phyloP scores from a whole-genome alignment of 1,140 invertebrate genomes.

The Euura saliciscinereae region DNA sequence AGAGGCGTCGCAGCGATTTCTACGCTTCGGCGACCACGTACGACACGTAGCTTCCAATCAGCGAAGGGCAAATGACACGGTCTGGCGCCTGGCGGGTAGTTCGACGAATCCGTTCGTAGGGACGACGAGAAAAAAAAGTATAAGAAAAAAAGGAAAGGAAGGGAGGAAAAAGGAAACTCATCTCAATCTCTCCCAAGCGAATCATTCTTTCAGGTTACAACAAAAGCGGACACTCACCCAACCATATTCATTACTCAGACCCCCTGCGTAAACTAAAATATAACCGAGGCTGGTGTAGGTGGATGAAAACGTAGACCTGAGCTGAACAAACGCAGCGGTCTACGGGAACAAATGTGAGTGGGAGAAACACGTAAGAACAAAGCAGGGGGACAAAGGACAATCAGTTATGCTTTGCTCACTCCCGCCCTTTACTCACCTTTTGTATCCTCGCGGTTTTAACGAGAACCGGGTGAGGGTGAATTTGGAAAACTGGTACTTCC shows the following conservation, averaged over 20 bases:
- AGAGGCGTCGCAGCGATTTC: not conserved
- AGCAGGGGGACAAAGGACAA: constrained; percentile 39
- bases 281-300: not conserved
- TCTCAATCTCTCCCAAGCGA: constrained; percentile 4
- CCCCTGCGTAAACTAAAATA: constrained; percentile 4
- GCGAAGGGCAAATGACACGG: constrained; percentile 4
- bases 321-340: not conserved
- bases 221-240: constrained; percentile 2
- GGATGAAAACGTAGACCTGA: not conserved
- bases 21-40: not conserved
- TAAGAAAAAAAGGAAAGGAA: not conserved
- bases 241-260: constrained; percentile 4
- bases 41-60: constrained; percentile 6
- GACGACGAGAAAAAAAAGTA: not conserved
- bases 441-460: not conserved
- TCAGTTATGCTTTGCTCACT: constrained; percentile 38
- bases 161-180: not conserved
- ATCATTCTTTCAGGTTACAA: not conserved
- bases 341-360: constrained; percentile 18
- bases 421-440: not conserved
- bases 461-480: not conserved
- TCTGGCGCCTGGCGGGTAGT: not conserved
- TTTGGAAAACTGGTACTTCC: not conserved
- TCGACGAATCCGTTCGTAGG: not conserved
- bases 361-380: constrained; percentile 34